These are phyloP conservation scores for Loxodonta africana DNA, from an alignment of 2,113 vertebrate genomes.

Conservation along the genomic window DNA sequence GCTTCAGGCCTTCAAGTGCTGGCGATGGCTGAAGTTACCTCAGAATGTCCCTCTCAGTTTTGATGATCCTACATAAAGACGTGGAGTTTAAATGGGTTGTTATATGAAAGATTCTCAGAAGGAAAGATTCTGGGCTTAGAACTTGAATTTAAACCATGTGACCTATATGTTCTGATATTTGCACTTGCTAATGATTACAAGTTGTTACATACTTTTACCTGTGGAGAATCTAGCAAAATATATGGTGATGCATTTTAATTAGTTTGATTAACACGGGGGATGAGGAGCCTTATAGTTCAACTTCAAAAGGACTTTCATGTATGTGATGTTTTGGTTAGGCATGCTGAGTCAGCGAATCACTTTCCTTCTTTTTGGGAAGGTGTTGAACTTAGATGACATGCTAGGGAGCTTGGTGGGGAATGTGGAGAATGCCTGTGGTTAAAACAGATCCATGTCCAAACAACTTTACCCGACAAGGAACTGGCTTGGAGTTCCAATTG, in stretches of 20 bases:
- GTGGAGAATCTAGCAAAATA: neutral
- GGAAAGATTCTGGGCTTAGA: neutral
- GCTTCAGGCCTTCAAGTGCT: neutral
- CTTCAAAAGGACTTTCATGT: neutral
- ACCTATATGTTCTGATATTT: neutral
- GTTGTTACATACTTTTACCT: neutral
- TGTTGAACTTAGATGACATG: neutral
- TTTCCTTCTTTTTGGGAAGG: neutral
- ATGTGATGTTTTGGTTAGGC: neutral
- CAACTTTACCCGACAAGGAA: neutral
- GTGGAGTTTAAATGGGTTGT: neutral
- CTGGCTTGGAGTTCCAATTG: neutral
- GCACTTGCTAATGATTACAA: neutral
- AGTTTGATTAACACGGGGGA: neutral
- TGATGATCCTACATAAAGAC: neutral
- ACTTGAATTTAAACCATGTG: constrained; percentile 20
- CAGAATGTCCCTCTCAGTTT: neutral
- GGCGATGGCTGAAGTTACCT: neutral
- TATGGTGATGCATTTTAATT: neutral
- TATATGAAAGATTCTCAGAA: neutral
- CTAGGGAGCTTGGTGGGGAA: neutral
- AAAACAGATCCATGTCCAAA: neutral
- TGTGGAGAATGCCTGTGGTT: neutral
- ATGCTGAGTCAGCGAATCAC: neutral
- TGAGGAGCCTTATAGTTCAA: neutral